These are phyloP conservation scores for Trichonephila clavipes DNA, from an alignment of 1,140 invertebrate genomes.

Conservation along the genomic window DNA sequence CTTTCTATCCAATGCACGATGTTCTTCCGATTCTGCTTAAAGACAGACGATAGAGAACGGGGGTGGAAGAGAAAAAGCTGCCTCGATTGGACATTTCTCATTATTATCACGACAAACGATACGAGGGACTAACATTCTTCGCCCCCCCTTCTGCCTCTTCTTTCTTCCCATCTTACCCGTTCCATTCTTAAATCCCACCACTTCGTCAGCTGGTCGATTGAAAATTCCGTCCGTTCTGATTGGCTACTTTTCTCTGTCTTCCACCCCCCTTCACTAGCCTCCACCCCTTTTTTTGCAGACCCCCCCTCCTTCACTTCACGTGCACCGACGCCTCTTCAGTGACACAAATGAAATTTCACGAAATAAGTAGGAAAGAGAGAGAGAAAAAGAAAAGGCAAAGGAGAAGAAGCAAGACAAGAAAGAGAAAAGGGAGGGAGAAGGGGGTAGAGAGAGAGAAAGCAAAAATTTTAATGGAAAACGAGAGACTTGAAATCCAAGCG, in stretches of 20 bases:
- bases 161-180: neutral
- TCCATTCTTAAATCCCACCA: conserved; percentile 56
- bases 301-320: neutral
- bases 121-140: conserved; percentile 34
- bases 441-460: conserved; percentile 6
- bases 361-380: conserved; percentile 55
- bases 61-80: neutral
- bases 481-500: conserved; percentile 71
- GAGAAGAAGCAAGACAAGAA: neutral
- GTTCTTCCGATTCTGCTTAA: neutral
- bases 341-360: conserved; percentile 74
- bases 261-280: neutral
- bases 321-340: conserved; percentile 36
- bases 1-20: neutral
- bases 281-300: neutral
- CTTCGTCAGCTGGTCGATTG: conserved; percentile 66
- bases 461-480: conserved; percentile 74
- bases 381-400: neutral
- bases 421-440: conserved; percentile 12
- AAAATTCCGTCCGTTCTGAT: conserved; percentile 65
- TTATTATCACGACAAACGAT: conserved; percentile 53
- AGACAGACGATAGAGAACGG: conserved; percentile 6
- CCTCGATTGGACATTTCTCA: conserved; percentile 60
- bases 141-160: neutral
- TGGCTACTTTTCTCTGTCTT: conserved; percentile 71